phyloP scores from a whole-genome alignment of 1,140 invertebrate species.

The Formica selysi region DNA sequence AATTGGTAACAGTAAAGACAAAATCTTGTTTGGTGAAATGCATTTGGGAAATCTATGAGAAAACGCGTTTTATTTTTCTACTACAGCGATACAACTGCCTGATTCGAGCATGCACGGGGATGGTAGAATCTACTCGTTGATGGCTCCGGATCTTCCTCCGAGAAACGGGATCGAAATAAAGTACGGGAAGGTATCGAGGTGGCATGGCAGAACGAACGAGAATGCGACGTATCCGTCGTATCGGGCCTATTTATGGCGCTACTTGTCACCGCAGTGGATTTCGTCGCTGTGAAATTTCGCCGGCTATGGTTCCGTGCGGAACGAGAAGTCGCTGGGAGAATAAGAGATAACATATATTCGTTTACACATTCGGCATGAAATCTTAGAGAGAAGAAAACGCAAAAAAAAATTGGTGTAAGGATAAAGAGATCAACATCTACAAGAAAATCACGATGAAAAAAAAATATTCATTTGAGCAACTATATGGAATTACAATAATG shows the following conservation, averaged over 20 bases:
- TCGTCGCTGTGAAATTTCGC: constrained; percentile 75
- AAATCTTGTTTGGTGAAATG: not conserved
- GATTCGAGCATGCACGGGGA: constrained; percentile 47
- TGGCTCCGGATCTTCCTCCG: constrained; percentile 59
- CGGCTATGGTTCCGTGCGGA: constrained; percentile 70
- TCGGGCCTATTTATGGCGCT: constrained; percentile 82
- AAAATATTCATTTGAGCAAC: not conserved
- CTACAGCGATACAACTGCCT: constrained; percentile 40
- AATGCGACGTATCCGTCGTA: constrained; percentile 77
- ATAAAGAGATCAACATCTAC: not conserved
- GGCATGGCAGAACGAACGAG: constrained; percentile 66
- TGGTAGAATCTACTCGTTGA: constrained; percentile 67
- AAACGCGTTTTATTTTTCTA: constrained; percentile 46
- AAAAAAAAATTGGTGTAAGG: constrained; percentile 54
- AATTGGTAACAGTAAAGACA: not conserved
- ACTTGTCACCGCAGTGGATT: constrained; percentile 78
- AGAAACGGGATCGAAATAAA: constrained; percentile 74
- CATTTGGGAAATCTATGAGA: not conserved
- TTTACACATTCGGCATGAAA: constrained; percentile 66
- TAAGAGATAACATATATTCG: not conserved
- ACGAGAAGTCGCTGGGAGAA: constrained; percentile 55
- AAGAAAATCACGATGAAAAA: constrained; percentile 26
- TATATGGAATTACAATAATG: constrained; percentile 35
- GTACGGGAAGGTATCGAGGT: constrained; percentile 70
- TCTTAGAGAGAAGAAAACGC: constrained; percentile 36